Base-by-base conservation (phyloP, 2,888 invertebrate genomes). In the Phengaris alcon region DNA sequence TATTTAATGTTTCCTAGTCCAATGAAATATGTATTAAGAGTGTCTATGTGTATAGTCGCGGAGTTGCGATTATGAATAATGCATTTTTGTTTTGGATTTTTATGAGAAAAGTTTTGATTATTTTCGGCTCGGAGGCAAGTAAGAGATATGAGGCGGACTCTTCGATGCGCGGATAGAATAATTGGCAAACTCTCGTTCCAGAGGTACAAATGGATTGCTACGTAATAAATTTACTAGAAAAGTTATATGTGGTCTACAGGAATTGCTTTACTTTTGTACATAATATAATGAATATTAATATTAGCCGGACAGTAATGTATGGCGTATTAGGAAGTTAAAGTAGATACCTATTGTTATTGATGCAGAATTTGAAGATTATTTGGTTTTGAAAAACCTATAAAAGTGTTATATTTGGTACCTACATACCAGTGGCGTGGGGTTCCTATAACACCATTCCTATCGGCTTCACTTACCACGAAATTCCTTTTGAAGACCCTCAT, bases 11-110 rank as follows among this genome's bases (percentile, higher is more conserved):
- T 87, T 85, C 59, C 78, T 75, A 89, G 90, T 93, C 79, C 75
- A 81, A 70, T 70, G 70, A 70, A 72, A 52, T 72, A 72, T 15
- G 52, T 52, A 52, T 52, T n/a, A 64, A 64, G 44, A 64, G 51
- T 48, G 70, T 70, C 15, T 59, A 59, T 64, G 35, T 64, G 64
- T 64, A 46, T 46, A 84, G 85, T 87, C 88, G 85, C 86, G 85
- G 84, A 89, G 88, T 88, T 86, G 87, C 88, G 86, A 90, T 87
- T 90, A 93, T 93, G 93, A 93, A 93, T 93, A 93, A 93, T 93
- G 93, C 91, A 93, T 93, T 93, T 92, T 93, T 93, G 93, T 93
- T 93, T 93, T 91, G 91, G 92, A 93, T 93, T 93, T 93, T 93
- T 93, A 93, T 92, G 93, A 89, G 91, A 80, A 91, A 93, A 93